Conservation (phyloP, 2,113 vertebrate genomes). For the Eudyptes chrysolophus region DNA sequence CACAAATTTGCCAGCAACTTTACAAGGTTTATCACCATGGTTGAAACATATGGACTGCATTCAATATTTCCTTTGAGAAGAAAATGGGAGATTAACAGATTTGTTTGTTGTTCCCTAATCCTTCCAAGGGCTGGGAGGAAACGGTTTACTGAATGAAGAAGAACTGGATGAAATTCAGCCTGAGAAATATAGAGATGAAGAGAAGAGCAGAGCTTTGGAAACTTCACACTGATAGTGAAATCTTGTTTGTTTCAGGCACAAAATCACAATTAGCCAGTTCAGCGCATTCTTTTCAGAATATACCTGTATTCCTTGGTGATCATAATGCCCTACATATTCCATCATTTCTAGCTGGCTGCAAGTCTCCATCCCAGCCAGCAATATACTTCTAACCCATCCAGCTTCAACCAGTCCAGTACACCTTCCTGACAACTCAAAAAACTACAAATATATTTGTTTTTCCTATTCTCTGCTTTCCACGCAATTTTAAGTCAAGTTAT, state of each 20-base stretch:
- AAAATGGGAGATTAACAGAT: background rate
- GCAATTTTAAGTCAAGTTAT: background rate
- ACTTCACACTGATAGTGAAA: background rate
- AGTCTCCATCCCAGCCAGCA: background rate
- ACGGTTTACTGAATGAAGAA: background rate
- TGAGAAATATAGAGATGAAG: background rate
- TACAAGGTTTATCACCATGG: background rate
- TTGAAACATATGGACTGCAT: background rate
- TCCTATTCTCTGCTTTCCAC: background rate
- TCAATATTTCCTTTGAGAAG: background rate
- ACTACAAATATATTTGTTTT: background rate
- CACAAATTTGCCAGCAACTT: background rate
- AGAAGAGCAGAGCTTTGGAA: background rate
- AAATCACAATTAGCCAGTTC: background rate
- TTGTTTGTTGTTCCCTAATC: background rate
- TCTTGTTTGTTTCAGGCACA: background rate
- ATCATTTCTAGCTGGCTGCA: background rate
- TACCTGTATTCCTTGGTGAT: fast-evolving
- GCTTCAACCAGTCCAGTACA: background rate
- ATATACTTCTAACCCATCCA: background rate
- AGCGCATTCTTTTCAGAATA: background rate
- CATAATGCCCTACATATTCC: background rate
- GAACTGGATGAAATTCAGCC: background rate
- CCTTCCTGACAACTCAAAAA: background rate
- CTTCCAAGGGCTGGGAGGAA: background rate